Percentiles rank a stretch among this genome's conserved stretches.
Evolutionary conservation across 2,888 invertebrate genomes (phyloP).

Genomic region (Agriopis leucophaearia): DNA sequence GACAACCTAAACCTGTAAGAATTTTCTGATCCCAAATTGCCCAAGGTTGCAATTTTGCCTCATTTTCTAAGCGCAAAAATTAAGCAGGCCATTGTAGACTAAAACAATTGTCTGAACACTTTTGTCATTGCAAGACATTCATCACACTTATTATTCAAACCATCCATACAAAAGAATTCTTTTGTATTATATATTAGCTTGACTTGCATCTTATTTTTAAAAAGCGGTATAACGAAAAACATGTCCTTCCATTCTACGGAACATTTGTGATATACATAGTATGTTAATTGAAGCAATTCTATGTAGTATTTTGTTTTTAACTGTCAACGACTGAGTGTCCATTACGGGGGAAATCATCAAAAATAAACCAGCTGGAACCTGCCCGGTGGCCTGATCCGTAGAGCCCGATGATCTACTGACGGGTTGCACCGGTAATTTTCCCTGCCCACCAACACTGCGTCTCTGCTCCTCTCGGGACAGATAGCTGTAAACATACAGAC

Average conservation of each 20-base stretch:
- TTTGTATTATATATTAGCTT: conserved; percentile 23
- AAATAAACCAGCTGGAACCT: too few species aligned
- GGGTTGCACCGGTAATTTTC: too few species aligned
- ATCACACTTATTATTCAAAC: conserved; percentile 22
- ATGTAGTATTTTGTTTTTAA: too few species aligned
- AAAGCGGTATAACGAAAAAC: neutral
- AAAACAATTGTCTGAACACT: conserved; percentile 1
- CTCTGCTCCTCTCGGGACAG: too few species aligned
- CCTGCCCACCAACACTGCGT: too few species aligned
- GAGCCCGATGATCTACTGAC: too few species aligned
- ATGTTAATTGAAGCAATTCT: neutral
- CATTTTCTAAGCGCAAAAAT: neutral
- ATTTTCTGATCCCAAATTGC: too few species aligned
- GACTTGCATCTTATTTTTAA: neutral
- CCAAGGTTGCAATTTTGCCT: neutral
- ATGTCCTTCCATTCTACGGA: neutral
- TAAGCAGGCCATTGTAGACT: neutral
- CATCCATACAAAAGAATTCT: conserved; percentile 40
- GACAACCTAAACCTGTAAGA: conserved; percentile 49
- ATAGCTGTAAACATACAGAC: too few species aligned
- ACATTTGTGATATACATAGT: neutral
- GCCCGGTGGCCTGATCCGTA: too few species aligned
- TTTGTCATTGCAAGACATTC: conserved; percentile 3
- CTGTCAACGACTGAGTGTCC: too few species aligned
- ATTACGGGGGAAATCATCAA: too few species aligned